A percentile compares a stretch with the other conserved stretches of the same genome.
Conservation (phyloP, 2,113 vertebrate genomes). For the Elephas maximus region DNA sequence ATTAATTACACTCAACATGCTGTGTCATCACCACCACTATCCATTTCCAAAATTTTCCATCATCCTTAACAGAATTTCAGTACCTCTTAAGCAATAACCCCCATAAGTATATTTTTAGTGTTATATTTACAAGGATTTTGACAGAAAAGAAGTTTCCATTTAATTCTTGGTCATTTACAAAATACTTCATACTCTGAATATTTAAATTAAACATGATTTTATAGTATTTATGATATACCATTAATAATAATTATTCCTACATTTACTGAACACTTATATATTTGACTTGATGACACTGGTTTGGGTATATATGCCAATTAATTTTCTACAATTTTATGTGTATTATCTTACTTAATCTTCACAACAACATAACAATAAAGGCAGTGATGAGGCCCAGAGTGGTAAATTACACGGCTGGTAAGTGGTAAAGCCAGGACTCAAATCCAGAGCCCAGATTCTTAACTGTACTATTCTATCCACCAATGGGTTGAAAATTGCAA, state of each 20-base stretch:
- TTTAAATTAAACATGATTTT: conserved; percentile 36
- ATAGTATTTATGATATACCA: background rate
- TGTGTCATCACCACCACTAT: no score
- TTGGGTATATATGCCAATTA: background rate
- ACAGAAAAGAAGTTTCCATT: background rate
- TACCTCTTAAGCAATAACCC: no score
- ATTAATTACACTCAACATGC: no score
- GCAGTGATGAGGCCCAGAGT: background rate
- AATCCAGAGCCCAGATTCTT: background rate
- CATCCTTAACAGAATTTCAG: background rate
- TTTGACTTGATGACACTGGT: no score
- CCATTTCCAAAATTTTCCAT: no score
- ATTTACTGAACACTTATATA: background rate
- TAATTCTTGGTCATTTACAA: conserved; percentile 53
- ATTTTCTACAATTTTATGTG: background rate
- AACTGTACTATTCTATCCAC: background rate
- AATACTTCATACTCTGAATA: conserved; percentile 33
- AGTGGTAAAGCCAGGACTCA: background rate
- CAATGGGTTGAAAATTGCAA: background rate
- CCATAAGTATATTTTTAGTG: background rate
- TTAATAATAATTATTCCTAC: background rate
- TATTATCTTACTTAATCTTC: no score
- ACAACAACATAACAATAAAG: background rate
- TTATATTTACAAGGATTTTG: conserved; percentile 40
- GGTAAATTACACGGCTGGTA: background rate